Percentiles rank a stretch among this genome's conserved stretches.
Conservation (phyloP, 2,888 invertebrate species). For the Eilema griseolum region DNA sequence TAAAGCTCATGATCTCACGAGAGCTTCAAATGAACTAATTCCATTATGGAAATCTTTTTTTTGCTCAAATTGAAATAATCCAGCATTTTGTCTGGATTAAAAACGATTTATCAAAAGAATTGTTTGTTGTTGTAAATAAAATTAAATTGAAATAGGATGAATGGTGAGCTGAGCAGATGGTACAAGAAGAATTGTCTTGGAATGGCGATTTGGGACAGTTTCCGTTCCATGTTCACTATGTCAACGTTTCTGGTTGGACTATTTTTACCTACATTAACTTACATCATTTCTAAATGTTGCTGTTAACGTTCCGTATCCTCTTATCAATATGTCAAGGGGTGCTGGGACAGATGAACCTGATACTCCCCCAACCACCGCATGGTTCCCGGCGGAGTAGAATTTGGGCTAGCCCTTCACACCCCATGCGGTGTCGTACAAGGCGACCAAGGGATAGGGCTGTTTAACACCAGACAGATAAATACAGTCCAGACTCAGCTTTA, state of each 20-base stretch:
- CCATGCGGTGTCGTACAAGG: too few species aligned
- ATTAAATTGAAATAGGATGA: conserved; percentile 48
- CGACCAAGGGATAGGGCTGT: too few species aligned
- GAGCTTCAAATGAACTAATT: conserved; percentile 55
- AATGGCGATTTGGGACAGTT: conserved; percentile 30
- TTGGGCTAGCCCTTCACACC: too few species aligned
- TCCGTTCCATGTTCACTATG: conserved; percentile 14
- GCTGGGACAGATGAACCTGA: too few species aligned
- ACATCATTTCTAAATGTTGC: conserved; percentile 5
- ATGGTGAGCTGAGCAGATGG: conserved; percentile 51
- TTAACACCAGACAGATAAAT: too few species aligned
- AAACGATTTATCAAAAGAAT: conserved; percentile 64
- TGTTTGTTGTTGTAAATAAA: conserved; percentile 57
- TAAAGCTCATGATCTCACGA: conserved; percentile 22
- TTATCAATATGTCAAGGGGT: too few species aligned
- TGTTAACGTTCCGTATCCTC: not conserved
- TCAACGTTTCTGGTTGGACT: conserved; percentile 26
- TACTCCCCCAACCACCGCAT: too few species aligned
- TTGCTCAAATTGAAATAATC: conserved; percentile 54
- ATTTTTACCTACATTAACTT: conserved; percentile 28
- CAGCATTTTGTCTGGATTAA: conserved; percentile 60
- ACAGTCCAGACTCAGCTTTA: too few species aligned
- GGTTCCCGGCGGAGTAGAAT: too few species aligned
- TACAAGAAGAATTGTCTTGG: conserved; percentile 50
- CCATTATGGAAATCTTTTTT: conserved; percentile 59